phyloP scores from a whole-genome alignment of 1,140 invertebrate species.

The Drosophila ercepeae region DNA sequence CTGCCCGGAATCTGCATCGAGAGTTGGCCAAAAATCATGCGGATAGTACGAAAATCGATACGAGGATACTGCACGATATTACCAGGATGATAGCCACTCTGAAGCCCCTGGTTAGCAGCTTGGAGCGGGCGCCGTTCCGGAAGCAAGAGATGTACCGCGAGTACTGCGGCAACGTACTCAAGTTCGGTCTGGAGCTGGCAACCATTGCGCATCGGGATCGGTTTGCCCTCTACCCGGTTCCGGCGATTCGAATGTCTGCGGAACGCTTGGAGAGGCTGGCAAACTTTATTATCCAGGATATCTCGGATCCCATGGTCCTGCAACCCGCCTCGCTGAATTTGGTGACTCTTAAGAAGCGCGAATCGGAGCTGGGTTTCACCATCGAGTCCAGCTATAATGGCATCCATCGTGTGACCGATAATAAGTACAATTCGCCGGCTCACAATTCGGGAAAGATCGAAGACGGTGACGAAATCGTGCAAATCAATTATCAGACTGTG shows the following conservation, averaged over 20 bases:
- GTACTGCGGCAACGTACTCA: conserved; percentile 87
- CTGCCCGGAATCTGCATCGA: conserved; percentile 91
- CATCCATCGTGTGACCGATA: conserved; percentile 91
- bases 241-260: conserved; percentile 88
- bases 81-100: conserved; percentile 91
- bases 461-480: conserved; percentile 96
- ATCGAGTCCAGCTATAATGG: conserved; percentile 94
- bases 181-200: conserved; percentile 92
- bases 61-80: conserved; percentile 92
- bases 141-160: conserved; percentile 79
- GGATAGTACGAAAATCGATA: conserved; percentile 89
- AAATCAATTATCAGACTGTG: conserved; percentile 96
- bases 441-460: conserved; percentile 95
- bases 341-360: conserved; percentile 93
- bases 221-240: conserved; percentile 91
- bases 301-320: conserved; percentile 93
- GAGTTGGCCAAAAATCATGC: conserved; percentile 85
- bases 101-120: conserved; percentile 94
- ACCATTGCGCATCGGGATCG: conserved; percentile 93
- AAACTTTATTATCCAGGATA: conserved; percentile 94
- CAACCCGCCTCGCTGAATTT: conserved; percentile 94
- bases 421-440: conserved; percentile 93
- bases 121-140: conserved; percentile 88
- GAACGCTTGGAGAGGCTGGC: conserved; percentile 90
- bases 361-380: conserved; percentile 91